These are phyloP conservation scores for Urocyon cinereoargenteus DNA, from an alignment of 2,797 vertebrate genomes.

Conservation along the genomic window DNA sequence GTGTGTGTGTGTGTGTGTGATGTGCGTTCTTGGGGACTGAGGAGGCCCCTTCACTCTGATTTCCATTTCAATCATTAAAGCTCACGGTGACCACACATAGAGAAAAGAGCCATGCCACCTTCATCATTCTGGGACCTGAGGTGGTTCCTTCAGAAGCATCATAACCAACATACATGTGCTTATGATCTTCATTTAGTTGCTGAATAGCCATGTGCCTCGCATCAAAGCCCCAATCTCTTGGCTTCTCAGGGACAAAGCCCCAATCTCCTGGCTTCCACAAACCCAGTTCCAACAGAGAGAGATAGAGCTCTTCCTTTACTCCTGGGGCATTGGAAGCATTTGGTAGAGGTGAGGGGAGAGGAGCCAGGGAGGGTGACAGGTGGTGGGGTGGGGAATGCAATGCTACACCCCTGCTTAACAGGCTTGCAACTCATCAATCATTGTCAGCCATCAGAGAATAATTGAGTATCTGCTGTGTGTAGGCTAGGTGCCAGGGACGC, in stretches of 20 bases:
- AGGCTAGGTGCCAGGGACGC: rapidly evolving
- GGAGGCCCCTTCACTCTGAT: background rate
- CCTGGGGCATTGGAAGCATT: background rate
- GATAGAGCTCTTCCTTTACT: background rate
- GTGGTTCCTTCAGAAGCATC: background rate
- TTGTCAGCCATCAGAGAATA: rapidly evolving
- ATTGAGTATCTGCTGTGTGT: background rate
- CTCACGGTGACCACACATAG: background rate
- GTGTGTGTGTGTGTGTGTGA: background rate
- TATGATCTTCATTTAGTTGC: background rate
- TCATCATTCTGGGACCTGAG: background rate
- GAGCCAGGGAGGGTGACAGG: background rate
- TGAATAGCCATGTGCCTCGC: rapidly evolving
- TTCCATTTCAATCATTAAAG: background rate
- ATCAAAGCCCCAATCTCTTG: background rate
- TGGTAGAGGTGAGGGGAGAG: background rate
- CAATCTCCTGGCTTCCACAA: background rate
- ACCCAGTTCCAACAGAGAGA: background rate
- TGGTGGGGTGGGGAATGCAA: background rate
- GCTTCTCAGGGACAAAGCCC: background rate
- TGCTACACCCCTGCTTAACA: background rate
- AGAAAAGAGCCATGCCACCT: background rate
- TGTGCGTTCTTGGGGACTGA: background rate
- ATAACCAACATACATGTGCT: rapidly evolving
- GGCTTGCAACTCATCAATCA: background rate